Conservation (phyloP, 2,888 invertebrate genomes). For the Peribatodes rhomboidaria region DNA sequence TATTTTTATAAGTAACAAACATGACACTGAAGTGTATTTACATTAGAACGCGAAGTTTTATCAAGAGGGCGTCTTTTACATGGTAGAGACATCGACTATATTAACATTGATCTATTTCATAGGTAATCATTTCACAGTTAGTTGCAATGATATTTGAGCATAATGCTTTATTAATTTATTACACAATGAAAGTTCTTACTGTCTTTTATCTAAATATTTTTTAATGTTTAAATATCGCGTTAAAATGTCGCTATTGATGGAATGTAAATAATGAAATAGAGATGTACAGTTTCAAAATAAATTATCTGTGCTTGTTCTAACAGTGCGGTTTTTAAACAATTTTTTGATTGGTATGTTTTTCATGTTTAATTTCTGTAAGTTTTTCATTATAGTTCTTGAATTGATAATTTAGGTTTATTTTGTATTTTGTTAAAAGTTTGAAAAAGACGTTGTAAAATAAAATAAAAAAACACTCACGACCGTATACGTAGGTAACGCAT, state of each 20-base stretch:
- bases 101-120: slow-evolving; percentile 2
- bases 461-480: no score
- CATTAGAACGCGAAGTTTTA: slow-evolving; percentile 17
- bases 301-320: slow-evolving; percentile 1
- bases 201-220: not conserved
- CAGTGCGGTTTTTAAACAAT: not conserved
- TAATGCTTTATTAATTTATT: not conserved
- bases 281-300: slow-evolving; percentile 12
- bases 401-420: no score
- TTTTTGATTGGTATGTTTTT: no score
- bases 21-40: slow-evolving; percentile 1
- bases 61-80: slow-evolving; percentile 10
- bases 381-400: no score
- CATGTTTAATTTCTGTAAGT: no score
- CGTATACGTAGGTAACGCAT: no score
- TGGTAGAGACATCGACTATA: not conserved
- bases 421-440: no score
- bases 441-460: no score
- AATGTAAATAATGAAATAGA: slow-evolving; percentile 28
- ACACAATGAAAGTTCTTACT: not conserved
- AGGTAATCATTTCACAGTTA: not conserved
- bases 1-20: slow-evolving; percentile 20
- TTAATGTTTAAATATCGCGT: slow-evolving; percentile 11
- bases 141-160: slow-evolving; percentile 8
- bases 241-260: slow-evolving; percentile 21